These are phyloP conservation scores for Alethe diademata DNA, from an alignment of 2,113 vertebrate species.

Conservation along the genomic window DNA sequence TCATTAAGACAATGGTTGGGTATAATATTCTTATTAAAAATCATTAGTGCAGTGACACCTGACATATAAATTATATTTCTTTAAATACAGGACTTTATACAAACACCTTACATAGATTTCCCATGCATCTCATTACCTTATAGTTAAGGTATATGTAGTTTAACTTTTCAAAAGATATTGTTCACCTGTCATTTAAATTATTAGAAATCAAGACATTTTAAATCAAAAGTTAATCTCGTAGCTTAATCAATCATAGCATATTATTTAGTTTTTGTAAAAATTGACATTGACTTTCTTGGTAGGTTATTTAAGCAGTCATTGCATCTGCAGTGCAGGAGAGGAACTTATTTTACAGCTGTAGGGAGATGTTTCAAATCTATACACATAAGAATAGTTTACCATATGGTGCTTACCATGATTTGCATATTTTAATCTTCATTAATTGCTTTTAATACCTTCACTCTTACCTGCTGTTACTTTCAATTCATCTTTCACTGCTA, in stretches of 20 bases:
- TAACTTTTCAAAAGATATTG: neutral
- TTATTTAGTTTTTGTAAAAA: neutral
- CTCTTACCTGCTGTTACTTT: slow-evolving; percentile 25
- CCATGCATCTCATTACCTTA: neutral
- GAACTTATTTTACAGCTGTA: slow-evolving; percentile 25
- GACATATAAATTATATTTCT: neutral
- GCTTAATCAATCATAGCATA: neutral
- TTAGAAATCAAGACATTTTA: neutral
- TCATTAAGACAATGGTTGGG: neutral
- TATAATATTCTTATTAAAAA: neutral
- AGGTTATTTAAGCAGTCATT: neutral
- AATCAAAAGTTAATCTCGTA: neutral
- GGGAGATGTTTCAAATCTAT: slow-evolving; percentile 33
- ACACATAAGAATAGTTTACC: slow-evolving; percentile 19
- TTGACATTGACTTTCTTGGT: neutral
- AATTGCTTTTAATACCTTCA: slow-evolving; percentile 44
- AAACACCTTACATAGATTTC: neutral
- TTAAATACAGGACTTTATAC: neutral
- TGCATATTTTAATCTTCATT: slow-evolving; percentile 63
- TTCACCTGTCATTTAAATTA: neutral
- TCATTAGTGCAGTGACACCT: neutral
- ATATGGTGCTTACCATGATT: slow-evolving; percentile 27
- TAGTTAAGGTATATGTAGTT: neutral
- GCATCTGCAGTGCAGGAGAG: neutral
- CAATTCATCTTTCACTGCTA: slow-evolving; percentile 1